phyloP scores from a whole-genome alignment of 2,797 vertebrate species.

The Zalophus californianus region DNA sequence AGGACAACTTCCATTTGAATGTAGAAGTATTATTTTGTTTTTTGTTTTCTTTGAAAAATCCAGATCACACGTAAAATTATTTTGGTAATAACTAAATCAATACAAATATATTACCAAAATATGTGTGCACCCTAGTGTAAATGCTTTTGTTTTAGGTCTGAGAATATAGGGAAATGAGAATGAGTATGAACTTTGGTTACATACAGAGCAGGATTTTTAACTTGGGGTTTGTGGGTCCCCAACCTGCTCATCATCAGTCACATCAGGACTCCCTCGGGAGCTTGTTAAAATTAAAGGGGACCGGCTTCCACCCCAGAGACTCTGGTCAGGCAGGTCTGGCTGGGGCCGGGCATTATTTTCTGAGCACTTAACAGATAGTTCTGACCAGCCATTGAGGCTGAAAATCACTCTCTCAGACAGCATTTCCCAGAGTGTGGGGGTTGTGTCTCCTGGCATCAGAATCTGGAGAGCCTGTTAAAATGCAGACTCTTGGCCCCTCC shows the following conservation, averaged over 20 bases:
- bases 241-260: neutral
- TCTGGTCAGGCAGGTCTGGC: neutral
- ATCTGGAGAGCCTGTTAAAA: neutral
- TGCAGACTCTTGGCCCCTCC: neutral
- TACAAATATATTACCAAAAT: conserved; percentile 31
- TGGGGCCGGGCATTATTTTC: neutral
- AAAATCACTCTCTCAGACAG: neutral
- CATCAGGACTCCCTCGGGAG: neutral
- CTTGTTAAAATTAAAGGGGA: conserved; percentile 40
- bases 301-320: neutral
- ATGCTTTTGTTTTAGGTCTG: conserved; percentile 19
- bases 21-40: conserved; percentile 48
- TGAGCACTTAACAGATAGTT: neutral
- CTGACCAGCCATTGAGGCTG: neutral
- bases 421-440: neutral
- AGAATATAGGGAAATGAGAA: conserved; percentile 31
- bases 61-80: conserved; percentile 56
- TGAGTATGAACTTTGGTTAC: neutral
- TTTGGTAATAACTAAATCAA: conserved; percentile 58
- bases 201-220: neutral
- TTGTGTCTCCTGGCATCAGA: neutral
- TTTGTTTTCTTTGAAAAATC: conserved; percentile 11
- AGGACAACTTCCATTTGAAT: conserved; percentile 62
- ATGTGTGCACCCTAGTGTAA: neutral
- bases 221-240: neutral